Evolutionary conservation across 2,797 vertebrate species (phyloP), one percentile per base, ranked within the genome.

Genomic region (Galago senegalensis): DNA sequence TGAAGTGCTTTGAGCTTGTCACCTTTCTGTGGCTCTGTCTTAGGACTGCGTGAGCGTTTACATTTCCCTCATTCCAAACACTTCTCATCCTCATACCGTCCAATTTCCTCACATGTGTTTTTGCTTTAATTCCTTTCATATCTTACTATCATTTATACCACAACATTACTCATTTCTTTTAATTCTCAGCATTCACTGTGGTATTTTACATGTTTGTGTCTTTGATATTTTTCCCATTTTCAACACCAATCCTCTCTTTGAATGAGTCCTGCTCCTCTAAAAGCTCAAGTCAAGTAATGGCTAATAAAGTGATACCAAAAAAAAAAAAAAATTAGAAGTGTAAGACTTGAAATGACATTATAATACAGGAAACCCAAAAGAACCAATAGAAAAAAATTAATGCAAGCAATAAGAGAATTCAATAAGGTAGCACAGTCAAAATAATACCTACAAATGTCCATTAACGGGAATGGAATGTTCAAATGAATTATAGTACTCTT

Each of bases 201-300:
- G 25, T 18, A 18, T 87, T 87, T 95, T 65, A 88, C 34, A 88
- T n/a, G 21, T 60, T 53, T 29, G 21, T 60, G 40, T 53, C 34
- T 49, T 53, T 87, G 69, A 60, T 2, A 3, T 25, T 91, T n/a
- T 88, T 40, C 79, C 79, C 83, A 34, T 23, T 7, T 89, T 29
- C 37, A 84, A 88, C 37, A 34, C 34, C 18, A 84, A 56, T 70
- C 72, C 31, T 89, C 13, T 77, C n/a, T 92, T 37, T 93, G 88
- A 91, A 80, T 95, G 72, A 79, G 34, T 37, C 56, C 23, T 61
- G 40, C 20, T 56, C 25, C 53, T 70, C 77, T 83, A 83, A 76
- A 95, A 61, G 17, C 67, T 82, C 31, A 21, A 37, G 37, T 91
- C 31, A 75, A 27, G 23, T 65, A 79, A 34, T 53, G 34, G 65